Evolutionary conservation across 2,797 vertebrate species (phyloP), one percentile per base, ranked within the genome.

Genomic region (Spinibarbus caldwelli): DNA sequence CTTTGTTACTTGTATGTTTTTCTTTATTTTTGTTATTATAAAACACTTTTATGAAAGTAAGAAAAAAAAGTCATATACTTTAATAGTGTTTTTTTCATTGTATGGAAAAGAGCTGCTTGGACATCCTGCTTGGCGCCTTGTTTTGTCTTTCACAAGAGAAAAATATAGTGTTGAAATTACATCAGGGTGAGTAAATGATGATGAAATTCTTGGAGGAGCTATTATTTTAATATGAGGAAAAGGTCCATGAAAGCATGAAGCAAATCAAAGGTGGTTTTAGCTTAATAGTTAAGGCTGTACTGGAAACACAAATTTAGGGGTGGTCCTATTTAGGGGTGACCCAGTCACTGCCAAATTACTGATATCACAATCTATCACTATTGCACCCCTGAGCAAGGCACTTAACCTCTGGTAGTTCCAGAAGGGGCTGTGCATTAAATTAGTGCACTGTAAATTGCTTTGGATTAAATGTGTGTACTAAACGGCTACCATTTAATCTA

Each of bases 401-500:
- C 75, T 68, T 78, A 81, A 71, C 66, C 64, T 41, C 36, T 49
- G 45, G 23, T 38, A 76, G 57, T 64, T 83, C 23, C 31, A 41
- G 43, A 67, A 73, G 70, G 68, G 36, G 43, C 73, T 43, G 36
- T 70, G 6, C 62, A 21, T 78, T 41, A 84, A 84, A 84, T 75
- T 15, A 75, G 41, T 21, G 21, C 70, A 75, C 57, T 81, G 81
- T 75, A 75, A 47, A 67, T 78, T 57, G 77, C 26, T 68, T 78
- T 43, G 64, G 64, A 84, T 68, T 70, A 31, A 78, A 84, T 41
- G 26, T 78, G 66, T 71, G 68, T 26, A n/a, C 77, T 80, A n/a
- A 80, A 73, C 57, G 19, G 41, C 68, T 73, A 47, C 54, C 31
- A 85, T 80, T 77, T 82, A 92, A 92, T 94, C 90, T 86, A 91